Conservation (phyloP, 1,140 invertebrate species). For the Camponotus vicinus region DNA sequence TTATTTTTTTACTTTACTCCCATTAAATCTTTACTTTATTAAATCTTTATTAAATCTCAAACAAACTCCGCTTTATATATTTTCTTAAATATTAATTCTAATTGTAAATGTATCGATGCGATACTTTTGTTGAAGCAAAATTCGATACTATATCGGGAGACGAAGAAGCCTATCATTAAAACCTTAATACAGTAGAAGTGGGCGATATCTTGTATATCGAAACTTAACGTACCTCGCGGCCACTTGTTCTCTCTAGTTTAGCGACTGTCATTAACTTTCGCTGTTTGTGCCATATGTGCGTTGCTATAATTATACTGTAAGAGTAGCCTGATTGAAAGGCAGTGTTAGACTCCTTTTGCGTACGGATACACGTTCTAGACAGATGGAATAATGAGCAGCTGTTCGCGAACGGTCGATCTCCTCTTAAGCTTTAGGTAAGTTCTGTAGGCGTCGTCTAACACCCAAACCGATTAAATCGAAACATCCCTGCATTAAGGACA, state of each 20-base stretch:
- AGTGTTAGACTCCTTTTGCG: constrained; percentile 39
- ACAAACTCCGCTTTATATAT: neutral
- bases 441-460: neutral
- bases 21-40: neutral
- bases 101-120: neutral
- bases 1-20: neutral
- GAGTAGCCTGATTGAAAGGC: constrained; percentile 51
- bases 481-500: neutral
- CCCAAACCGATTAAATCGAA: constrained; percentile 6
- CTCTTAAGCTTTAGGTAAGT: constrained; percentile 6
- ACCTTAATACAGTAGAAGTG: constrained; percentile 14
- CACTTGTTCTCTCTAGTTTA: constrained; percentile 48
- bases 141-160: neutral
- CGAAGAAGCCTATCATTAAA: neutral
- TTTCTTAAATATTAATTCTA: neutral
- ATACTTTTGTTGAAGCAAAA: neutral
- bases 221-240: neutral
- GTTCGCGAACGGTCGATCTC: neutral
- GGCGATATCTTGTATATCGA: neutral
- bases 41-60: neutral
- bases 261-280: constrained; percentile 53
- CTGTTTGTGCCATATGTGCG: constrained; percentile 57
- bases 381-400: constrained; percentile 49
- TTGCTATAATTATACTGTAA: constrained; percentile 70
- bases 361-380: neutral